Percentiles rank a stretch among this genome's conserved stretches.
phyloP scores from a whole-genome alignment of 2,888 invertebrate genomes.

The Perizoma affinitatum region DNA sequence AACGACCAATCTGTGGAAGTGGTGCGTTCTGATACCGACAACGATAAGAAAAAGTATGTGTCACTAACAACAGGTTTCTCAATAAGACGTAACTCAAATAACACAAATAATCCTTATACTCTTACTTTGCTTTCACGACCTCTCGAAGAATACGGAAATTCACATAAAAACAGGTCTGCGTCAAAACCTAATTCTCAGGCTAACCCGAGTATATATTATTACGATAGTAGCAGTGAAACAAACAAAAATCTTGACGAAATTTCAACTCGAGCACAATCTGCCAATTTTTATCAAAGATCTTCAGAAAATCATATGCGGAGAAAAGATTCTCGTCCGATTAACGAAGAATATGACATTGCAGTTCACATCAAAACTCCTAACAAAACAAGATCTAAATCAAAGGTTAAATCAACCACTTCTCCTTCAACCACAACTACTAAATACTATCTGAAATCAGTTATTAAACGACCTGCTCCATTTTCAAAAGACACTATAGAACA shows the following conservation, averaged over 20 bases:
- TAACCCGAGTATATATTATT: constrained; percentile 53
- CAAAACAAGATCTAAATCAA: constrained; percentile 35
- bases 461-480: constrained; percentile 64
- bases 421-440: constrained; percentile 54
- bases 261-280: constrained; percentile 40
- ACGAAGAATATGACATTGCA: constrained; percentile 57
- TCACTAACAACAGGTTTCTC: constrained; percentile 81
- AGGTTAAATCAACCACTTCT: constrained; percentile 43
- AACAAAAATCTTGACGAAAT: constrained; percentile 44
- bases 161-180: constrained; percentile 23
- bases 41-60: constrained; percentile 64
- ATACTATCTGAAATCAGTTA: constrained; percentile 66
- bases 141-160: constrained; percentile 56
- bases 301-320: constrained; percentile 50
- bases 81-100: constrained; percentile 70
- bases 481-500: constrained; percentile 43
- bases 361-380: constrained; percentile 50
- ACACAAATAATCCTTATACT: constrained; percentile 73
- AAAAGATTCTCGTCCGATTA: constrained; percentile 52
- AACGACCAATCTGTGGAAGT: constrained; percentile 56
- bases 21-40: constrained; percentile 53
- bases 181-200: constrained; percentile 27
- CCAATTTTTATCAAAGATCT: constrained; percentile 38
- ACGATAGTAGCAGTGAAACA: constrained; percentile 53
- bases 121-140: constrained; percentile 73